phyloP scores from a whole-genome alignment of 2,888 invertebrate species.

The Andrena hattorfiana region DNA sequence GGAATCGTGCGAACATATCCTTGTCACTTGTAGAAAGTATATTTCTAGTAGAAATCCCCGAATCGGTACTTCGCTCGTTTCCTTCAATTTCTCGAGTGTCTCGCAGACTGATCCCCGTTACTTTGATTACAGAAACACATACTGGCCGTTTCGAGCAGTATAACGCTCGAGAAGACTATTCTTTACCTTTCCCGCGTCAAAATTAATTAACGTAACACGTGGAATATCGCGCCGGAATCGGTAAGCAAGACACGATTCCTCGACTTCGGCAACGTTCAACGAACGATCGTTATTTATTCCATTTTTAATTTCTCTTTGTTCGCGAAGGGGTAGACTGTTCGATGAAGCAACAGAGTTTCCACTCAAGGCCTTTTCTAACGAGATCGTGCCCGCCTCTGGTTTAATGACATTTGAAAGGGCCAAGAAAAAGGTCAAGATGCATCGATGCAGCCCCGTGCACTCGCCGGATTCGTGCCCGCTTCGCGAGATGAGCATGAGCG shows the following conservation, averaged over 20 bases:
- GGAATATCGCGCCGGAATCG: too few species aligned
- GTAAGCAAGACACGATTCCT: not conserved
- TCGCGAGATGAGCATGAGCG: conserved; percentile 50
- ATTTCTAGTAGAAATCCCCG: too few species aligned
- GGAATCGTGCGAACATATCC: too few species aligned
- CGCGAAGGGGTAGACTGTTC: not conserved
- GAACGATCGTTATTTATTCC: conserved; percentile 26
- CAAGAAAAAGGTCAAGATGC: conserved; percentile 73
- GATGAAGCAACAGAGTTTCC: conserved; percentile 47
- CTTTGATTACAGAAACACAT: too few species aligned
- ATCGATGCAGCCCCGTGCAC: conserved; percentile 35
- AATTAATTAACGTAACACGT: too few species aligned
- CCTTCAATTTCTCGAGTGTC: too few species aligned
- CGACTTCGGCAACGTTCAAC: conserved; percentile 6
- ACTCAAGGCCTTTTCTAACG: conserved; percentile 58
- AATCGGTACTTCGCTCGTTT: too few species aligned
- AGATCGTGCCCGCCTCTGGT: conserved; percentile 62
- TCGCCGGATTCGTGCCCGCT: conserved; percentile 52
- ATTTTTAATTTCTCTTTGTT: conserved; percentile 31
- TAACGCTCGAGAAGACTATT: too few species aligned
- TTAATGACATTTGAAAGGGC: conserved; percentile 73
- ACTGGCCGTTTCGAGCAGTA: too few species aligned
- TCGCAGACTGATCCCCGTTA: too few species aligned
- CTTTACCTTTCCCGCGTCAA: too few species aligned
- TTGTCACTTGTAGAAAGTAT: too few species aligned